Base-by-base conservation (phyloP, 2,113 vertebrate species). In the Oxyura jamaicensis region DNA sequence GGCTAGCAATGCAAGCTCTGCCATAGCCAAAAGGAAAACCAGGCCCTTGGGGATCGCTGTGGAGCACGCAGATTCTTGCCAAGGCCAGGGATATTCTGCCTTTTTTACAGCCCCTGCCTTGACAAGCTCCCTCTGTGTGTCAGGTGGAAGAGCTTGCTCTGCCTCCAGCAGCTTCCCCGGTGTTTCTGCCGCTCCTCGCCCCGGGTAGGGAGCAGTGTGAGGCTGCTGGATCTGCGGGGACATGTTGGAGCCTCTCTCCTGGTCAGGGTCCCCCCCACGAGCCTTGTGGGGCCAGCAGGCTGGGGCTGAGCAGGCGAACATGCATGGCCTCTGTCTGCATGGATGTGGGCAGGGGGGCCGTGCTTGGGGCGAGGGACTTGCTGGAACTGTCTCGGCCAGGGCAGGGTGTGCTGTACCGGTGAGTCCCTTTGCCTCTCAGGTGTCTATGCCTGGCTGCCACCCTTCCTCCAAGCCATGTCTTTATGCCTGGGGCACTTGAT, bases 201-300 rank as follows among this genome's bases (percentile, higher is more conserved):
- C 7, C 0, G 0, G 23, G 14, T 15, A 13, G 48, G 31, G 10
- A 68, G 39, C 1, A 2, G 41, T 31, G 8, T 68, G 72, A 50
- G 6, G 25, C 65, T 55, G 48, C 66, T 17, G 18, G 28, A 86
- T 58, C 66, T 52, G 2, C 5, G 2, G 3, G 39, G 56, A 26
- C 48, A 12, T 52, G 44, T 44, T 71, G 53, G 58, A 88, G 22
- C 28, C 35, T 7, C n/a, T 25, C 14, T 77, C 41, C 56, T 76
- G 66, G 69, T 33, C 29, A 19, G 41, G 65, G 41, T 89, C 29
- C 28, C 26, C 35, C 22, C 35, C 91, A 1, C 36, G 36, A 3
- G 67, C 48, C 59, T 66, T 69, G 31, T 0, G 2, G 13, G 48
- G 35, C 36, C 15, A 36, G 5, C 5, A 5, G 28, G 22, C 14